Percentiles rank a stretch among this genome's conserved stretches.
phyloP scores from a whole-genome alignment of 2,888 invertebrate species.

The Zelleria hepariella region DNA sequence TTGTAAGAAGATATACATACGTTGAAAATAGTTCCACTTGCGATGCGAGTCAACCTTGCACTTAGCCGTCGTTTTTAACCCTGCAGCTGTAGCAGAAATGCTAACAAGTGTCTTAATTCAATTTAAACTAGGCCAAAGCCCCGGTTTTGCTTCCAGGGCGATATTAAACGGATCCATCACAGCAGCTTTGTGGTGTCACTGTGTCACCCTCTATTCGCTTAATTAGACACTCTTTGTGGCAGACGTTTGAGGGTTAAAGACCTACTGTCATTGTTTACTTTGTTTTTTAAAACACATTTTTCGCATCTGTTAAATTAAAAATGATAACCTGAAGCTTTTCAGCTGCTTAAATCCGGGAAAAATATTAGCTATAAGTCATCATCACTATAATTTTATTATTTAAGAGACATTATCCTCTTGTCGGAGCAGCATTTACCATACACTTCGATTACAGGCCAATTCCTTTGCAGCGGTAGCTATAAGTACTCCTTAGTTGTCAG shows the following conservation, averaged over 20 bases:
- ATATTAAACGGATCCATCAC: conserved; percentile 70
- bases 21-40: too few relatives aligned
- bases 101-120: conserved; percentile 16
- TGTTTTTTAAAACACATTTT: neutral
- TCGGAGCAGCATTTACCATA: too few relatives aligned
- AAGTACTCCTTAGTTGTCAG: too few relatives aligned
- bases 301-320: neutral
- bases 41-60: too few relatives aligned
- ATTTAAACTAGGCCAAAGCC: conserved; percentile 26
- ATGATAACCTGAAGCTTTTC: neutral
- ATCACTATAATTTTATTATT: too few relatives aligned
- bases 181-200: conserved; percentile 56
- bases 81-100: neutral
- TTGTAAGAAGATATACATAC: too few relatives aligned
- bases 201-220: conserved; percentile 51
- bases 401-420: too few relatives aligned
- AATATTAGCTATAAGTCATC: too few relatives aligned
- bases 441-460: too few relatives aligned
- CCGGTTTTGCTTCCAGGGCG: conserved; percentile 24
- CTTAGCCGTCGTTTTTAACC: neutral
- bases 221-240: conserved; percentile 64
- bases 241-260: conserved; percentile 26
- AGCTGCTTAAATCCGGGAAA: too few relatives aligned
- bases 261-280: neutral
- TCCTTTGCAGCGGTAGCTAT: too few relatives aligned